phyloP scores from a whole-genome alignment of 2,888 invertebrate genomes.

The Athalia cordata region DNA sequence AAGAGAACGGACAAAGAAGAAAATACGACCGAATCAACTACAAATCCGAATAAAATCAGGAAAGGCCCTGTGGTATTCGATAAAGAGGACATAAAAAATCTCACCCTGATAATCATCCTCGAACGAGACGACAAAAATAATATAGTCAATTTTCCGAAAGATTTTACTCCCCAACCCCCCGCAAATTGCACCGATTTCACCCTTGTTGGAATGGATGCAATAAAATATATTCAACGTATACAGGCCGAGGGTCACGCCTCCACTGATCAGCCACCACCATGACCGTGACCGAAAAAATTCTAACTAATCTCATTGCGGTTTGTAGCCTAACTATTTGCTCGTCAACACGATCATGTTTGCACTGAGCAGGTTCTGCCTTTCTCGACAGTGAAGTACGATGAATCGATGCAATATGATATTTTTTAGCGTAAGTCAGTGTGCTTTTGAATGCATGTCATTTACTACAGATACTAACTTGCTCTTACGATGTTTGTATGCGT shows the following conservation, averaged over 20 bases:
- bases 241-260: slow-evolving; percentile 51
- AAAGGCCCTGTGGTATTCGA: slow-evolving; percentile 56
- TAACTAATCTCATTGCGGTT: not conserved
- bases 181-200: slow-evolving; percentile 55
- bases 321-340: not conserved
- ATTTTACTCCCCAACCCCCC: slow-evolving; percentile 57
- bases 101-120: slow-evolving; percentile 57
- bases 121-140: slow-evolving; percentile 57
- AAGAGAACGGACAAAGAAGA: slow-evolving; percentile 36
- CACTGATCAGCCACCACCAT: slow-evolving; percentile 43
- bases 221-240: slow-evolving; percentile 58
- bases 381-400: not conserved
- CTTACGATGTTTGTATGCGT: too few species aligned
- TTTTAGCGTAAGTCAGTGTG: too few species aligned
- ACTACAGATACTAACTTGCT: too few species aligned
- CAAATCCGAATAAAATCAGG: slow-evolving; percentile 44
- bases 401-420: too few species aligned
- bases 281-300: slow-evolving; percentile 2
- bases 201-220: slow-evolving; percentile 58
- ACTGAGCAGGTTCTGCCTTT: not conserved
- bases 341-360: not conserved
- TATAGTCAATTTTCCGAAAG: slow-evolving; percentile 57
- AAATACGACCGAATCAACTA: not conserved
- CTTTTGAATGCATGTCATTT: too few species aligned
- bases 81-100: slow-evolving; percentile 56